Conservation (phyloP, 2,888 invertebrate species). For the Lochmaea crataegi region DNA sequence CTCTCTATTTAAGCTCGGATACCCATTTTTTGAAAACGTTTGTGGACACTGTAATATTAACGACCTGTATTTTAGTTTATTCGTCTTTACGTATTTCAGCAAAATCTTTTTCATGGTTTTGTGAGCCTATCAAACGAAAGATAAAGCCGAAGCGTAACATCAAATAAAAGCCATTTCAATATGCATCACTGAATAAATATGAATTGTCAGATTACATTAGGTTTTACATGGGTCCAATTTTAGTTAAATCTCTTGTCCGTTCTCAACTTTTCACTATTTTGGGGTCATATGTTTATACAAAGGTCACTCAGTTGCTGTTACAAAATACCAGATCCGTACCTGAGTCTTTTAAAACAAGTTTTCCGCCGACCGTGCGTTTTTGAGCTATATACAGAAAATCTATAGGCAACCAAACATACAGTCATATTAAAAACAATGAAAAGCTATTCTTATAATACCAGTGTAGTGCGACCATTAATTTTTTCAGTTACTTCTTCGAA, state of each 20-base stretch:
- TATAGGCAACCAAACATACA: too few species aligned
- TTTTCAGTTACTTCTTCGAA: not conserved
- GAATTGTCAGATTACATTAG: conserved; percentile 45
- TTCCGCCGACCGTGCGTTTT: too few species aligned
- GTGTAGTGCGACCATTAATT: not conserved
- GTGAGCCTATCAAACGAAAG: conserved; percentile 28
- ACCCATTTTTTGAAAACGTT: not conserved
- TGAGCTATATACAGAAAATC: too few species aligned
- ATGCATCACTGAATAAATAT: conserved; percentile 40
- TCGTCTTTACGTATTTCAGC: conserved; percentile 9
- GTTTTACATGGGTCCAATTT: conserved; percentile 41
- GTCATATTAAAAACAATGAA: too few species aligned
- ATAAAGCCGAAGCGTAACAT: conserved; percentile 28
- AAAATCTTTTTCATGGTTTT: conserved; percentile 9
- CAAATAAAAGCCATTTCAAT: conserved; percentile 34
- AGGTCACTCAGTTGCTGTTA: conserved; percentile 1
- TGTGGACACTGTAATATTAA: not conserved
- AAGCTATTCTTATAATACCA: too few species aligned
- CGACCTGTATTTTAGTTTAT: not conserved
- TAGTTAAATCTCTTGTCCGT: conserved; percentile 32
- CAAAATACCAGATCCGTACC: not conserved
- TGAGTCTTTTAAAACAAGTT: not conserved
- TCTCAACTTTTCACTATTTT: conserved; percentile 28
- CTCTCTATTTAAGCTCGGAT: too few species aligned
- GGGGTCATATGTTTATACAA: conserved; percentile 15